Conservation (phyloP, 2,113 vertebrate genomes). For the Pelecanus crispus region DNA sequence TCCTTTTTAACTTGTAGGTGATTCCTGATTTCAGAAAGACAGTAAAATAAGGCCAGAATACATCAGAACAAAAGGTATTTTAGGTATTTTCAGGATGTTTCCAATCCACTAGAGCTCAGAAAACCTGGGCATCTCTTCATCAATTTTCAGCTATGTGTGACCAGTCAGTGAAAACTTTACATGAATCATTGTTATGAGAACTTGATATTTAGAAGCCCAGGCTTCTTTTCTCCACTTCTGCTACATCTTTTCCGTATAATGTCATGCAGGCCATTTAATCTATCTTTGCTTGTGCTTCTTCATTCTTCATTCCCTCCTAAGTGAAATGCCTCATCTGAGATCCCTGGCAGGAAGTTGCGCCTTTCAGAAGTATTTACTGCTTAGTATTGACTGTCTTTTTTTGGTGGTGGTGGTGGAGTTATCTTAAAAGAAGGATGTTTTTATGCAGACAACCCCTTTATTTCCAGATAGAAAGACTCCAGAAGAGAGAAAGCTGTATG, state of each 20-base stretch:
- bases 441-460: not conserved
- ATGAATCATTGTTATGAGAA: not conserved
- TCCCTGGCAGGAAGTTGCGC: not conserved
- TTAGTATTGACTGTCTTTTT: not conserved
- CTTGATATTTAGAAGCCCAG: not conserved
- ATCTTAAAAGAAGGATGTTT: not conserved
- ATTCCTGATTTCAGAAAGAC: not conserved
- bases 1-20: not conserved
- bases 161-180: not conserved
- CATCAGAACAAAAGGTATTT: not conserved
- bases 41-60: not conserved
- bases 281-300: not conserved
- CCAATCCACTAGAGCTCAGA: not conserved
- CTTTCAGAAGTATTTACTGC: not conserved
- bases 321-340: not conserved
- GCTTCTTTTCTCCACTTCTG: not conserved
- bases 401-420: too few relatives aligned
- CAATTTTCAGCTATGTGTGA: not conserved
- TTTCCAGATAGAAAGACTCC: not conserved
- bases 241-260: not conserved
- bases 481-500: not conserved
- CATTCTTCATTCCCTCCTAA: not conserved
- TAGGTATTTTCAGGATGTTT: not conserved
- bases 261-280: not conserved
- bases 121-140: not conserved